Evolutionary conservation across 2,797 vertebrate species (phyloP).

Genomic region (Anolis apletophallus): DNA sequence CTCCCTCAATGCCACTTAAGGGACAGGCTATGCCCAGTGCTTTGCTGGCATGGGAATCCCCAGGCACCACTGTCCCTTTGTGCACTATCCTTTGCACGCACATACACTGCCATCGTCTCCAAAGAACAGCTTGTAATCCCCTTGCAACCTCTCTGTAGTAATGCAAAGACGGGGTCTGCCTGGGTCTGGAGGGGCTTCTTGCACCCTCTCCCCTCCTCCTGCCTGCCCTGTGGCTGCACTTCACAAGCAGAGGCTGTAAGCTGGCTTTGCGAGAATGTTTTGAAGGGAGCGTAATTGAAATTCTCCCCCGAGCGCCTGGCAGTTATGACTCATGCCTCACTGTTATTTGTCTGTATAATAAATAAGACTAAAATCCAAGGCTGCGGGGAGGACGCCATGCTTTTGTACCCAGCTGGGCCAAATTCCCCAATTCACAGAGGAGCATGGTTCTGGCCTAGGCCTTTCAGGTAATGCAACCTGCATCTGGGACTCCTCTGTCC

Average conservation of each 20-base stretch:
- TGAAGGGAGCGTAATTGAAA: conserved; percentile 63
- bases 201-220: neutral
- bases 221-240: neutral
- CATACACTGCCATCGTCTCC: no score
- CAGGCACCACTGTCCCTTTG: no score
- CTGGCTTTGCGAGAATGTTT: conserved; percentile 54
- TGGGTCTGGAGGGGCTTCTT: neutral
- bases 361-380: conserved; percentile 33
- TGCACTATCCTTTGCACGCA: no score
- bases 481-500: no score
- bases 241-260: conserved; percentile 7
- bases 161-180: no score
- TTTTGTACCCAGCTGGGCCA: conserved; percentile 33
- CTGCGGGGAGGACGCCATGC: conserved; percentile 40
- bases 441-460: neutral
- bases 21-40: no score
- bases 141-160: no score
- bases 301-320: conserved; percentile 33
- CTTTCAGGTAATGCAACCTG: no score
- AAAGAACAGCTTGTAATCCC: no score
- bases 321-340: conserved; percentile 26
- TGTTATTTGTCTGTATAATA: conserved; percentile 44
- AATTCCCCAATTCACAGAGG: conserved; percentile 46
- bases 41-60: no score
- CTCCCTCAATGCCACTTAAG: no score